Conservation (phyloP, 2,113 vertebrate genomes). For the Brachypodius melanocephalos region DNA sequence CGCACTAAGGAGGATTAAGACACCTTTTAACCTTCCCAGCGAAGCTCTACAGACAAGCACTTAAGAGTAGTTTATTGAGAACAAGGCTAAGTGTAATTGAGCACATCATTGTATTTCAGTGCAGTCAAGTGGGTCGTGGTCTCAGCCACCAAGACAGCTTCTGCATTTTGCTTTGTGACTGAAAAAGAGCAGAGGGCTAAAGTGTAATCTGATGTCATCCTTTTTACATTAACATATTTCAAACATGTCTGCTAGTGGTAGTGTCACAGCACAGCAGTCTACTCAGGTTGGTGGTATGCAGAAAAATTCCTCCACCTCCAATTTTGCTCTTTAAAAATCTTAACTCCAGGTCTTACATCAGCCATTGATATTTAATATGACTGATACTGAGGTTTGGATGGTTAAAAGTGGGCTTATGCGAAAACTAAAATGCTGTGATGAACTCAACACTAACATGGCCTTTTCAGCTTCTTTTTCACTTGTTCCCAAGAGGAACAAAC, state of each 20-base stretch:
- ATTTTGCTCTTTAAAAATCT: not conserved
- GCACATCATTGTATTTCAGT: not conserved
- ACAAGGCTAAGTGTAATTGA: not conserved
- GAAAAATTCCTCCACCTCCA: not conserved
- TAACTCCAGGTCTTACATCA: not conserved
- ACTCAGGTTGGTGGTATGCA: not conserved
- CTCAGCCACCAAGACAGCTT: not conserved
- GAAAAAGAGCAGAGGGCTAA: not conserved
- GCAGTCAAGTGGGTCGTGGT: not conserved
- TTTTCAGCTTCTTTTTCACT: not conserved
- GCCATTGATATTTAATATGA: not conserved
- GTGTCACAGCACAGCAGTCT: not conserved
- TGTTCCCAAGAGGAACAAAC: not conserved
- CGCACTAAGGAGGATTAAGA: not conserved
- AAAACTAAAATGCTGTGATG: not conserved
- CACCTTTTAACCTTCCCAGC: not conserved
- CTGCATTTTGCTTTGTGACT: not conserved
- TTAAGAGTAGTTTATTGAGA: not conserved
- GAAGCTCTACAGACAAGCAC: not conserved
- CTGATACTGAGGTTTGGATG: not conserved
- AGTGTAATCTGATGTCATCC: not conserved
- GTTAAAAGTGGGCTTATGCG: not conserved
- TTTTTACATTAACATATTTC: not conserved
- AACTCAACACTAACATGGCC: not conserved
- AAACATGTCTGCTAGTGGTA: not conserved